These are phyloP conservation scores for Aphaenogaster rudis DNA, from an alignment of 1,140 invertebrate species.

Conservation along the genomic window DNA sequence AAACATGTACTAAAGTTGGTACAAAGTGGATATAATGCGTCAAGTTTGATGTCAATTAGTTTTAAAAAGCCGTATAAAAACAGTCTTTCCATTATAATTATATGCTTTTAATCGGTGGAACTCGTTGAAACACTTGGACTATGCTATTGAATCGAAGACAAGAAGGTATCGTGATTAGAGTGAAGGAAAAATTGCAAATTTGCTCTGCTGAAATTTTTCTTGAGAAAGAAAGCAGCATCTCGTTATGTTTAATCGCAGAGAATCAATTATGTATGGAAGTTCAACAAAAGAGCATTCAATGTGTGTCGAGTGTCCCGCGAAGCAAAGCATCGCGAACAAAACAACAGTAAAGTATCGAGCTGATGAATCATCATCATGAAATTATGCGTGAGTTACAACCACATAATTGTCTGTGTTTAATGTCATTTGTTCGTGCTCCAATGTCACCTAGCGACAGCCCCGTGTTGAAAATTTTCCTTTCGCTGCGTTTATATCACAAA, in stretches of 20 bases:
- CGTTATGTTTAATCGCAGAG: not conserved
- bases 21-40: not conserved
- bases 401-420: not conserved
- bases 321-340: not conserved
- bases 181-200: not conserved
- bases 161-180: not conserved
- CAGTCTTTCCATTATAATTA: too few relatives aligned
- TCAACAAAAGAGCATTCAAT: not conserved
- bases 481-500: not conserved
- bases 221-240: not conserved
- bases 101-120: not conserved
- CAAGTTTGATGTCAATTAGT: not conserved
- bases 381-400: not conserved
- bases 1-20: not conserved
- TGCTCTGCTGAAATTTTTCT: not conserved
- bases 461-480: not conserved
- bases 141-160: not conserved
- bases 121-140: not conserved
- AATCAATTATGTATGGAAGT: not conserved
- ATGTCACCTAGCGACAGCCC: not conserved
- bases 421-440: not conserved
- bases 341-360: not conserved
- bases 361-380: not conserved
- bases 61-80: not conserved
- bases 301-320: not conserved